Conservation (phyloP, 2,888 invertebrate genomes). For the Eudemis profundana region DNA sequence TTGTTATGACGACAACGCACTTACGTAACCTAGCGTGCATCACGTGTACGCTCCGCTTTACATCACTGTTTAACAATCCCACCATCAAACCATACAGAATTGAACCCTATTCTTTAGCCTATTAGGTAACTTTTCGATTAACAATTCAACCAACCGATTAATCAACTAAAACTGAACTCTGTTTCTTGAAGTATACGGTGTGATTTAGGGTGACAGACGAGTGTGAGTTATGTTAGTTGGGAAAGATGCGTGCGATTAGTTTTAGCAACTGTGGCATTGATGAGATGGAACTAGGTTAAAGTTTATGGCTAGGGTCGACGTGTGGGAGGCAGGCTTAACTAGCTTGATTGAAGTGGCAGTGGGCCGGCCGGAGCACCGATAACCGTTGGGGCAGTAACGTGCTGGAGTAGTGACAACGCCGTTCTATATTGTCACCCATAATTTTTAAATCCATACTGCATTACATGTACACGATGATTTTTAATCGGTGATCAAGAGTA, state of each 20-base stretch:
- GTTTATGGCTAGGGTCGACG: slow-evolving; percentile 15
- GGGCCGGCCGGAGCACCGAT: too few relatives aligned
- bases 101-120: too few relatives aligned
- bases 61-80: background rate
- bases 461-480: too few relatives aligned
- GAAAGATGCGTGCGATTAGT: slow-evolving; percentile 42
- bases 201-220: slow-evolving; percentile 52
- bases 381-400: too few relatives aligned
- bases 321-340: background rate
- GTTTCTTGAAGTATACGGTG: slow-evolving; percentile 48
- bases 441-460: too few relatives aligned
- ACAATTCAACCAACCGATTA: too few relatives aligned
- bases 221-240: background rate
- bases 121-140: too few relatives aligned
- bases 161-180: background rate
- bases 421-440: too few relatives aligned
- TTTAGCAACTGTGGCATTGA: slow-evolving; percentile 50
- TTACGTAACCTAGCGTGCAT: slow-evolving; percentile 40
- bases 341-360: background rate
- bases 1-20: slow-evolving; percentile 40
- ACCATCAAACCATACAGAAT: background rate
- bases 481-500: too few relatives aligned
- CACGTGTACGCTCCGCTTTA: background rate
- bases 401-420: too few relatives aligned
- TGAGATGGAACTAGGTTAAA: slow-evolving; percentile 28